These are phyloP conservation scores for Steatocranus sp. DNA, from an alignment of 2,797 vertebrate genomes.

Conservation along the genomic window DNA sequence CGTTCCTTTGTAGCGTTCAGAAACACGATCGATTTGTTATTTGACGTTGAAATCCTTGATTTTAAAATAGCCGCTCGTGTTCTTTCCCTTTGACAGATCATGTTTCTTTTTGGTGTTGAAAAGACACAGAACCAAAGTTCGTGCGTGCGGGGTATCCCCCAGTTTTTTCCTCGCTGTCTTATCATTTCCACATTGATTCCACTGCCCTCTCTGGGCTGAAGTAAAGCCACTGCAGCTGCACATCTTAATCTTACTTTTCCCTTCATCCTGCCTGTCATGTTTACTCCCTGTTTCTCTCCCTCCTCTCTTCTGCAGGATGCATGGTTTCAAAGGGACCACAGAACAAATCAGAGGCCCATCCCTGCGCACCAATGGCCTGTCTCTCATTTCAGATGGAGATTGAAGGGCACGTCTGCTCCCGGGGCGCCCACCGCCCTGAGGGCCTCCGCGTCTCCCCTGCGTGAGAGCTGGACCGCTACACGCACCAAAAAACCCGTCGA, in stretches of 20 bases:
- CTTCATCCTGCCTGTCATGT: constrained; percentile 49
- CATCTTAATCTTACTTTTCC: constrained; percentile 49
- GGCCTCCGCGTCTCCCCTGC: constrained; percentile 54
- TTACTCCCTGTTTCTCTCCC: constrained; percentile 43
- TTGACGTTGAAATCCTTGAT: constrained; percentile 13
- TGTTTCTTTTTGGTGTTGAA: not conserved
- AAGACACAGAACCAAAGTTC: not conserved
- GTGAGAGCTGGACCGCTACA: constrained; percentile 60
- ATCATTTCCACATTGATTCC: constrained; percentile 49
- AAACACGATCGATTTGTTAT: constrained; percentile 11
- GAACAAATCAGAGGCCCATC: constrained; percentile 70
- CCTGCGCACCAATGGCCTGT: constrained; percentile 44
- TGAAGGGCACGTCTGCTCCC: constrained; percentile 52
- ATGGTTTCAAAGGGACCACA: constrained; percentile 72
- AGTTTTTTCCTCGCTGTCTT: not conserved
- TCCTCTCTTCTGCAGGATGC: constrained; percentile 47
- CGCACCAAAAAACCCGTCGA: constrained; percentile 35
- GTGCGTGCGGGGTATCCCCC: not conserved
- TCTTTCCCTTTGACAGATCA: constrained; percentile 4
- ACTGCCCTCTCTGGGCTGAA: constrained; percentile 41
- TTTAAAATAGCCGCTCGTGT: not conserved
- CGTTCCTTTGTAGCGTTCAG: not conserved
- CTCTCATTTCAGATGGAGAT: constrained; percentile 69
- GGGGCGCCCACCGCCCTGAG: constrained; percentile 32
- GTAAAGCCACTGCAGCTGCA: constrained; percentile 46